Evolutionary conservation across 2,113 vertebrate species (phyloP), one percentile per base, ranked within the genome.

Genomic region (Aspiorhynchus laticeps): DNA sequence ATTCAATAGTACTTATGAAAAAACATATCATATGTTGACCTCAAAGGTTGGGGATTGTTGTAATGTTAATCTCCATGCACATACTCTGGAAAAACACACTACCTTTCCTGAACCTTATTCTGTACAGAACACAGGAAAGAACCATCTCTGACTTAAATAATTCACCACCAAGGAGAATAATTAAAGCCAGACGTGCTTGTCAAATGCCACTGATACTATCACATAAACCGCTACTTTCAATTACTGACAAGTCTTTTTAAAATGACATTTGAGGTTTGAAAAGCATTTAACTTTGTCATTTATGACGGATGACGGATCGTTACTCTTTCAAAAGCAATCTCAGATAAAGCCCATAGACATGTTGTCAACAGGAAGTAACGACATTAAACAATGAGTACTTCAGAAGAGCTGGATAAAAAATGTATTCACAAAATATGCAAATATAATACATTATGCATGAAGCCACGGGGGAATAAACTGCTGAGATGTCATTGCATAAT

Each of bases 371-470:
- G 56, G 78, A 86, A 83, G 84, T 31, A 11, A 7, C 24, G 36
- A 10, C 26, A 26, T 65, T 33, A 33, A 71, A 67, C 61, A 81
- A 75, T 48, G 56, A 80, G 19, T 31, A 61, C 75, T 46, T 63
- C 33, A 84, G 26, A 71, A 3, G 33, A 33, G 33, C 33, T 33
- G 33, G 33, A 77, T 83, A 48, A 38, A 11, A 82, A 41, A 61
- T 26, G 14, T 31, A 88, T 88, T 76, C 33, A 53, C 41, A 56
- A 78, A n/a, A 46, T 38, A 48, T 65, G 51, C 38, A 84, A 53
- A 77, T 74, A 48, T 80, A 48, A 82, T 80, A 48, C 63, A 71
- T 85, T 85, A 85, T 41, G 41, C 73, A 88, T 53, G 56, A 88
- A 59, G 33, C 5, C 51, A 51, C 51, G 33, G 33, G 2, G 43